Base-by-base conservation (phyloP, 2,888 invertebrate species). In the Rotaria macrura region DNA sequence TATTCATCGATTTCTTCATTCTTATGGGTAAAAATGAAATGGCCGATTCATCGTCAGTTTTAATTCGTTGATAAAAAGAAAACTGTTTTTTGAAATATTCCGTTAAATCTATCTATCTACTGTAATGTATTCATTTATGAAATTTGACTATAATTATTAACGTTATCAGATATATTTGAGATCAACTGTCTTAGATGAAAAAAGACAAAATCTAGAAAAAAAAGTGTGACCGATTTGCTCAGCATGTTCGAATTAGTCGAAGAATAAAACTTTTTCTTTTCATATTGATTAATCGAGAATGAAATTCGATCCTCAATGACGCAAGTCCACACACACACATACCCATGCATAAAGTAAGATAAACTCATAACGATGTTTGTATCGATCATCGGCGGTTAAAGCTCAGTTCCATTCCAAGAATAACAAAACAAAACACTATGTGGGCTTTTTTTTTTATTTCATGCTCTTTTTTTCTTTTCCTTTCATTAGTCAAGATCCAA, bases 371-470 rank as follows among this genome's bases (percentile, higher is more conserved):
- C 34, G 34, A 65, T 65, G 65, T 65, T 65, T 65, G 65, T 65
- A 65, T 65, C 65, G 65, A 65, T 65, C 65, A 65, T 34, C 6
- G 65, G 38, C 34, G 2, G 34, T 14, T 65, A 65, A 65, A 65
- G 65, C 65, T 65, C 65, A 65, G 65, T 65, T 20, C 34, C 17
- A 29, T 65, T 65, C 65, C 34, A 65, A 65, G 65, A 65, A 65
- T 65, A 65, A 65, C 65, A 65, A 65, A 65, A 65, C 65, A 65
- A 65, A 65, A 65, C 65, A 17, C 65, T 65, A 65, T 65, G 65
- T 65, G 65, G 65, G 65, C 34, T 65, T 34, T 65, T 65, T 65
- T 29, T 29, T 65, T 65, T 34, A 5, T 14, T n/a, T n/a, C n/a
- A n/a, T n/a, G n/a, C n/a, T n/a, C n/a, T n/a, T 14, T 1, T 34